Evolutionary conservation across 1,140 invertebrate species (phyloP), one percentile per base, ranked within the genome.

Genomic region (Phymorhynchus buccinoides): DNA sequence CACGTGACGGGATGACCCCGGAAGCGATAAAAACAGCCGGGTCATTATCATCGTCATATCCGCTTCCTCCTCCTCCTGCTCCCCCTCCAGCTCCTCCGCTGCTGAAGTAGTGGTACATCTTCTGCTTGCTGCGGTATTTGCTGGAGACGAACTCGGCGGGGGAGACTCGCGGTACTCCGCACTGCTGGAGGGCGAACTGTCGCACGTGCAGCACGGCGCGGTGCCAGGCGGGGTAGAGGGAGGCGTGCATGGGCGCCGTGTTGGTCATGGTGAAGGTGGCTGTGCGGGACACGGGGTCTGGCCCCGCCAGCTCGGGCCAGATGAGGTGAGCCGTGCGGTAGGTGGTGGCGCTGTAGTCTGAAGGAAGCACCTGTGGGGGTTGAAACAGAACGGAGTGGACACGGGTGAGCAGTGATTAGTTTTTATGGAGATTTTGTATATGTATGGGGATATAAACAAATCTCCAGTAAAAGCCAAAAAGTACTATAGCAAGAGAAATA

Each of bases 221-320:
- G 41, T 87, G 84, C 90, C 90, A 90, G 44, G 87, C 86, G n/a
- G 86, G 66, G 71, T 87, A 88, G 48, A 90, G 78, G 18, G 86
- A 85, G 3, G 83, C 27, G 56, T 89, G 88, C 68, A 90, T 89
- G 39, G 90, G 90, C 1, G 87, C 88, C 22, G 87, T 88, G 84
- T 90, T 90, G n/a, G 89, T 90, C 79, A 90, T n/a, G 14, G 89
- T 85, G 80, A 89, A 89, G 18, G 89, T 87, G 7, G 90, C 77
- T 6, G 89, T 85, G 37, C 87, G 83, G 6, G 88, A 78, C 48
- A 81, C 1, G 0, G 89, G 84, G 18, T 87, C 85, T n/a, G 81
- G 71, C 16, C 89, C 87, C 68, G 86, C 85, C 14, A 90, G 66
- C 39, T 89, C 88, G 1, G 89, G 88, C 52, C 89, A 86, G 37